Percentiles rank a stretch among this genome's conserved stretches.
Conservation (phyloP, 1,140 invertebrate genomes). For the Pectinophora gossypiella region DNA sequence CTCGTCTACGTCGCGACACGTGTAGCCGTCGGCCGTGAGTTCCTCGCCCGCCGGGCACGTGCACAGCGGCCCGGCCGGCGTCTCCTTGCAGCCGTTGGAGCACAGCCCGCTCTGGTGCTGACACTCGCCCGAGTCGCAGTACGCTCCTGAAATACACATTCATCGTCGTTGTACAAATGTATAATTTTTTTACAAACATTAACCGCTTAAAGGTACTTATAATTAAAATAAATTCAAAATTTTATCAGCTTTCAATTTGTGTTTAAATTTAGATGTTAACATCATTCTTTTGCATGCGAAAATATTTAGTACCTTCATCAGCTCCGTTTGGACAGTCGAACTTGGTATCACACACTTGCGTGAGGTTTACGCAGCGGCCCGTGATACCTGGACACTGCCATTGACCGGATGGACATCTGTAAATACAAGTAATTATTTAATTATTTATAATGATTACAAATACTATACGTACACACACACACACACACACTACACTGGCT, state of each 20-base stretch:
- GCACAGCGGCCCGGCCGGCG: conserved; percentile 92
- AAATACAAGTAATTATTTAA: conserved; percentile 14
- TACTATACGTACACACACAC: no score
- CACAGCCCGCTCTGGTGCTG: conserved; percentile 83
- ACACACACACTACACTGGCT: no score
- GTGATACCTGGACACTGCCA: conserved; percentile 91
- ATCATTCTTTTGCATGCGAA: no score
- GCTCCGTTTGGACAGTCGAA: conserved; percentile 92
- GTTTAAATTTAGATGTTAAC: no score
- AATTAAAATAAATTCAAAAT: no score
- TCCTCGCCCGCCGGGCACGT: conserved; percentile 90
- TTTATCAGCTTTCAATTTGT: no score
- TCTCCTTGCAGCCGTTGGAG: conserved; percentile 92
- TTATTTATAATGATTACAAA: no score
- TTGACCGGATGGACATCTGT: conserved; percentile 82
- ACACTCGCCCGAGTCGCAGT: conserved; percentile 88
- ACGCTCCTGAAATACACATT: conserved; percentile 60
- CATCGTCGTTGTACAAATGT: no score
- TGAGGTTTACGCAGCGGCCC: conserved; percentile 86
- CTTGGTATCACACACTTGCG: conserved; percentile 89
- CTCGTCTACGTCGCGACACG: conserved; percentile 91
- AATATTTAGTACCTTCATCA: conserved; percentile 94
- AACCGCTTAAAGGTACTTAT: no score
- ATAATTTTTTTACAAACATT: no score
- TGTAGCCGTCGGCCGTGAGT: conserved; percentile 78